These are phyloP conservation scores for Drosophila teissieri DNA, from an alignment of 1,140 invertebrate genomes.

Conservation along the genomic window DNA sequence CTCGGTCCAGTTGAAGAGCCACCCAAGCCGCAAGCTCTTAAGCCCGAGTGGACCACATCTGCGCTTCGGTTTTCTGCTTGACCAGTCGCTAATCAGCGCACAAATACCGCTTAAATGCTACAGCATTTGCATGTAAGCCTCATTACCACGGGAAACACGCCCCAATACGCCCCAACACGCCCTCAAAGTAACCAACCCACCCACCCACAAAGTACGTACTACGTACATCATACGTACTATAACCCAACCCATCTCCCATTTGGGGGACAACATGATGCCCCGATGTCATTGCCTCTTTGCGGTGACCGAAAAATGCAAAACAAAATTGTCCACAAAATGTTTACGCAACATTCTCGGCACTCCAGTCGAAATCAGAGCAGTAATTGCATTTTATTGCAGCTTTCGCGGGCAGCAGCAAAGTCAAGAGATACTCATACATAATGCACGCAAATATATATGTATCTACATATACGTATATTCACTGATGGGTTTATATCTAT, in stretches of 20 bases:
- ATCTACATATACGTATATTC: slow-evolving; percentile 8
- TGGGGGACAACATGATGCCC: slow-evolving; percentile 5
- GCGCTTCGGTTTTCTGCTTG: slow-evolving; percentile 30
- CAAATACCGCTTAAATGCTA: slow-evolving; percentile 74
- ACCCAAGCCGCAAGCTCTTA: slow-evolving; percentile 61
- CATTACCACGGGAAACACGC: slow-evolving; percentile 17
- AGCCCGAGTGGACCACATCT: slow-evolving; percentile 46
- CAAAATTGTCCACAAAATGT: slow-evolving; percentile 73
- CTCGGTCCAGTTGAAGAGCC: neutral
- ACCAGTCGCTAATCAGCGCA: slow-evolving; percentile 64
- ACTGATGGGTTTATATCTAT: slow-evolving; percentile 22
- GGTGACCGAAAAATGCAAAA: slow-evolving; percentile 57
- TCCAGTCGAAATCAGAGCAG: slow-evolving; percentile 55
- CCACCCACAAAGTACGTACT: neutral
- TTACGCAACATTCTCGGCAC: slow-evolving; percentile 57
- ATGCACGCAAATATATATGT: slow-evolving; percentile 32
- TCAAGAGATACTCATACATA: slow-evolving; percentile 40
- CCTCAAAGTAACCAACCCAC: slow-evolving; percentile 13
- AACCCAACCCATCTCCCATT: slow-evolving; percentile 2
- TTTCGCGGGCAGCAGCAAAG: slow-evolving; percentile 32
- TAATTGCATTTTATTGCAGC: slow-evolving; percentile 76
- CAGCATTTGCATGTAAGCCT: slow-evolving; percentile 50
- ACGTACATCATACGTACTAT: neutral
- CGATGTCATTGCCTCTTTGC: slow-evolving; percentile 38
- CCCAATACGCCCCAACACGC: slow-evolving; percentile 15